Conservation (phyloP, 2,113 vertebrate genomes). For the Genyomyrus donnyi region DNA sequence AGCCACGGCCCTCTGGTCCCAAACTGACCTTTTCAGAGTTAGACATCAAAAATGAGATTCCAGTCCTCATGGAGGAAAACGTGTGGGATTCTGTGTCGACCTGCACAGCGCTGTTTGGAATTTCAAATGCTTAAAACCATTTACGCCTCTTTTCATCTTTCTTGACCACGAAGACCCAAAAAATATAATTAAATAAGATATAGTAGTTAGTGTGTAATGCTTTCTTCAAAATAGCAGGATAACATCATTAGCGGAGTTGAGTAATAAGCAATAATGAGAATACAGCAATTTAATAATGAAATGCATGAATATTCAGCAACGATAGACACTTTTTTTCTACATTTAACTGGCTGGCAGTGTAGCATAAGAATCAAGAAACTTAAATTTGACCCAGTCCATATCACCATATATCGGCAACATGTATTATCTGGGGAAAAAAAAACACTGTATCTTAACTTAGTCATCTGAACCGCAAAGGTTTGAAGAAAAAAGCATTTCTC, state of each 20-base stretch:
- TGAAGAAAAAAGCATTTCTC: neutral
- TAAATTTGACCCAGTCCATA: neutral
- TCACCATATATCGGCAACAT: neutral
- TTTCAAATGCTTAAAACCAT: neutral
- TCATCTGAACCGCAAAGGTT: neutral
- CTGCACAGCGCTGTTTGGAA: neutral
- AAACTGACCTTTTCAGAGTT: slow-evolving; percentile 13
- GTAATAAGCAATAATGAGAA: neutral
- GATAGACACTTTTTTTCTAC: neutral
- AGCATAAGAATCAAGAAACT: neutral
- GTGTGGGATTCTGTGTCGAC: neutral
- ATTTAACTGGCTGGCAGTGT: neutral
- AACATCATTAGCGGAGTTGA: neutral
- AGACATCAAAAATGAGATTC: neutral
- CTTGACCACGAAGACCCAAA: neutral
- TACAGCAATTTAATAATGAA: neutral
- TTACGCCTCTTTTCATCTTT: neutral
- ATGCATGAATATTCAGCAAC: neutral
- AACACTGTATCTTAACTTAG: neutral
- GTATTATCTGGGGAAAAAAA: neutral
- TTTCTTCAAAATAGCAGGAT: neutral
- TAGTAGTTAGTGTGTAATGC: neutral
- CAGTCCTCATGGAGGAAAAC: neutral
- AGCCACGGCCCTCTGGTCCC: neutral
- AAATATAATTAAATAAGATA: neutral